phyloP scores from a whole-genome alignment of 2,113 vertebrate genomes.

The Emberiza fucata region DNA sequence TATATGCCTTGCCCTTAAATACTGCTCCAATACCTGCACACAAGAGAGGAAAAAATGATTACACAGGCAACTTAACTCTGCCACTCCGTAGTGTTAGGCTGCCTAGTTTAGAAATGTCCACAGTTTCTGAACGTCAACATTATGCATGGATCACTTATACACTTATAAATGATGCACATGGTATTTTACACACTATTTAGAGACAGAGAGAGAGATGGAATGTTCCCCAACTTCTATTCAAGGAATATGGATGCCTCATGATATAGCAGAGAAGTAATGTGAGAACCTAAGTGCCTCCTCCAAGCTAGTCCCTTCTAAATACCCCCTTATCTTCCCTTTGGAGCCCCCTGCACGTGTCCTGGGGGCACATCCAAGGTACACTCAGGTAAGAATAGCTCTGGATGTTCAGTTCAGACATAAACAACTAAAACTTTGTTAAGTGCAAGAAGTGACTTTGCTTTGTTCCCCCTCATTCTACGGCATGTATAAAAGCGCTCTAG shows the following conservation, averaged over 20 bases:
- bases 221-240: constrained; percentile 63
- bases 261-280: constrained; percentile 51
- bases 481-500: background rate
- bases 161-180: constrained; percentile 50
- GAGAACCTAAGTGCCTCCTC: constrained; percentile 37
- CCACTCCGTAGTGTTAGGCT: background rate
- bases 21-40: background rate
- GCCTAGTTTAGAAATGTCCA: background rate
- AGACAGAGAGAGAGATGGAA: constrained; percentile 53
- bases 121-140: background rate
- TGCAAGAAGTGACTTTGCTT: background rate
- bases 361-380: background rate
- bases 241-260: constrained; percentile 58
- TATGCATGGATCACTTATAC: background rate
- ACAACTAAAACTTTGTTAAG: background rate
- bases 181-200: constrained; percentile 62
- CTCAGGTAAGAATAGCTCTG: background rate
- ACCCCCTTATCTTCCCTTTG: background rate
- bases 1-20: background rate
- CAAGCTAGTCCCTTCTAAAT: constrained; percentile 18
- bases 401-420: background rate
- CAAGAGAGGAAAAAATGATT: background rate
- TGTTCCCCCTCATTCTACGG: background rate
- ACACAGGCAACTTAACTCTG: background rate
- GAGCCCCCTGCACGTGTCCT: background rate